Evolutionary conservation across 2,113 vertebrate genomes (phyloP), one percentile per base, ranked within the genome.

Genomic region (Eulacestoma nigropectus): DNA sequence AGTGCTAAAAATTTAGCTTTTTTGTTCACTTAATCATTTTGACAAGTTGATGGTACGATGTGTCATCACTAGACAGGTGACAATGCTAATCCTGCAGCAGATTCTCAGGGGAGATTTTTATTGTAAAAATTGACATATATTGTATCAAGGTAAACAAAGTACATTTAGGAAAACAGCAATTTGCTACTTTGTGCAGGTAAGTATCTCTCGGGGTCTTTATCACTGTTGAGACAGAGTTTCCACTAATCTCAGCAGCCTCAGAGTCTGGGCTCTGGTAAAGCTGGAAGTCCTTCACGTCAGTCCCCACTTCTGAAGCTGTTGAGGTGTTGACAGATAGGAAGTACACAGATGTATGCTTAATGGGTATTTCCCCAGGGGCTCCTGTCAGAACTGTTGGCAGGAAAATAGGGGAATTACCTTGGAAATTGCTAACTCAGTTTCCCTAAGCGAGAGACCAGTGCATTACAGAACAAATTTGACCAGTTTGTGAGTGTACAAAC

Each of bases 21-120:
- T 93, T 93, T 82, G 55, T 56, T 89, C 90, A 80, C 75, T 94
- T 96, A 74, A 96, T 97, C 90, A 90, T 97, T 94, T 95, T 97
- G 95, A 96, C 92, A 96, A 81, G 73, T 42, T 97, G 95, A 91
- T 93, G 96, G 75, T 93, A 88, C 7, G 2, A 83, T 82, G 53
- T 86, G 59, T 95, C 82, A 78, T 94, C 78, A 53, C 78, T n/a
- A 93, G 96, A 94, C 53, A 91, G 78, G 91, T 97, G 96, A 96
- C 96, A 97, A 78, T 91, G 89, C 82, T 96, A 96, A 95, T 97
- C 82, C 90, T 89, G 41, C 84, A 84, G 76, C 82, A 90, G 44
- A 46, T 87, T 89, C 94, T 97, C 94, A 52, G 49, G 80, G 79
- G 96, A 95, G 89, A 94, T 59, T 93, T 95, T 95, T 93, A 55